Evolutionary conservation across 1,140 invertebrate genomes (phyloP), one percentile per base, ranked within the genome.

Genomic region (Paracyclopina nana): DNA sequence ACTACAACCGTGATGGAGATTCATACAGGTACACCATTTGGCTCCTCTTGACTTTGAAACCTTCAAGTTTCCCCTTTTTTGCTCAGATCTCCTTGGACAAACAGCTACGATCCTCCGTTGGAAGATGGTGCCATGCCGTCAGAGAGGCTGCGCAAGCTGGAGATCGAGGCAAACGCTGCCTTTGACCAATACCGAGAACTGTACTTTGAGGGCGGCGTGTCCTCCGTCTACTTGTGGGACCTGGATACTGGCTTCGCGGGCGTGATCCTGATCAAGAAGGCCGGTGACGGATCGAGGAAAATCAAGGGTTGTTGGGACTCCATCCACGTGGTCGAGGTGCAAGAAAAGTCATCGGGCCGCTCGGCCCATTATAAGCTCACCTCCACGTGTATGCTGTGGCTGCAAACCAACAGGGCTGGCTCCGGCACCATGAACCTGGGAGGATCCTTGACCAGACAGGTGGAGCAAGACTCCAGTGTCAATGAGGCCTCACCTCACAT

Each of bases 271-370:
- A 97, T 99, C 57, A 99, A 99, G 68, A 98, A 98, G 68, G 88
- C 86, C 12, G 88, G 90, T 0, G 91, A 97, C 72, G 91, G 90
- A 12, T 81, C 76, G 61, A 90, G 90, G 64, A 95, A 91, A 68
- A 97, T 97, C 56, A 94, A 67, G 82, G 95, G 72, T 1, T 98
- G 91, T 64, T 99, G 95, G 95, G 94, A 99, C 66, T 97, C 92
- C 2, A 96, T 99, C 63, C 94, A 99, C 65, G 94, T 99, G 0
- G 84, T 99, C 12, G 94, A 99, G 72, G 90, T 97, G 1, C 82
- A 91, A 59, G 90, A 94, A 64, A 96, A 95, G 65, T 79, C 84
- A 20, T 82, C 78, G 53, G 90, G 90, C 0, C 73, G 88, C 40
- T 85, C 77, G 60, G 92, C 92, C 5, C 91, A 97, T 63, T 99